Percentiles rank a stretch among this genome's conserved stretches.
phyloP scores from a whole-genome alignment of 2,797 vertebrate species.

The Dermochelys coriacea region DNA sequence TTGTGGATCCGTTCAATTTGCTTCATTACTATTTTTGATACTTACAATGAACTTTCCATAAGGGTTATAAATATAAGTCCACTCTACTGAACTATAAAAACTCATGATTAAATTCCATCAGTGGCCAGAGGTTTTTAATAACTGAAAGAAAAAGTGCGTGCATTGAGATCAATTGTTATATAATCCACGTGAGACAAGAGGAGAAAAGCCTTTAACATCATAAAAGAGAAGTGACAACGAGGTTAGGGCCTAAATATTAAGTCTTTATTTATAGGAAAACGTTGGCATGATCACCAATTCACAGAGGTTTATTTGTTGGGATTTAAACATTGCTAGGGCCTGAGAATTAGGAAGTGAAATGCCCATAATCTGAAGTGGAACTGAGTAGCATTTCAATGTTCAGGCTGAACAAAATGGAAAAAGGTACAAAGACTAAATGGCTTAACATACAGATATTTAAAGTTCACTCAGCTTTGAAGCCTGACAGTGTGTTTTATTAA shows the following conservation, averaged over 20 bases:
- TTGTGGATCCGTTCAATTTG: neutral
- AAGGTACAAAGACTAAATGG: neutral
- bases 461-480: constrained; percentile 25
- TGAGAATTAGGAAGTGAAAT: neutral
- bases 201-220: constrained; percentile 13
- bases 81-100: constrained; percentile 45
- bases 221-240: neutral
- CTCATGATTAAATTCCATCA: constrained; percentile 11
- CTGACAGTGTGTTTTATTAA: neutral
- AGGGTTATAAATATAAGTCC: neutral
- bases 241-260: neutral
- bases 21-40: neutral
- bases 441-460: constrained; percentile 31
- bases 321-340: neutral
- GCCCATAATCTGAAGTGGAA: neutral
- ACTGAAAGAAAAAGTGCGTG: constrained; percentile 7
- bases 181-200: neutral
- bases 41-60: constrained; percentile 10
- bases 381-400: neutral
- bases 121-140: neutral
- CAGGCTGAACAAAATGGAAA: constrained; percentile 17
- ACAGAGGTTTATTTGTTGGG: neutral
- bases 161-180: neutral
- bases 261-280: constrained; percentile 17
- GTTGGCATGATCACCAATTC: neutral